Percentiles rank a stretch among this genome's conserved stretches.
Conservation (phyloP, 1,140 invertebrate species). For the Thereuonema tuberculata region DNA sequence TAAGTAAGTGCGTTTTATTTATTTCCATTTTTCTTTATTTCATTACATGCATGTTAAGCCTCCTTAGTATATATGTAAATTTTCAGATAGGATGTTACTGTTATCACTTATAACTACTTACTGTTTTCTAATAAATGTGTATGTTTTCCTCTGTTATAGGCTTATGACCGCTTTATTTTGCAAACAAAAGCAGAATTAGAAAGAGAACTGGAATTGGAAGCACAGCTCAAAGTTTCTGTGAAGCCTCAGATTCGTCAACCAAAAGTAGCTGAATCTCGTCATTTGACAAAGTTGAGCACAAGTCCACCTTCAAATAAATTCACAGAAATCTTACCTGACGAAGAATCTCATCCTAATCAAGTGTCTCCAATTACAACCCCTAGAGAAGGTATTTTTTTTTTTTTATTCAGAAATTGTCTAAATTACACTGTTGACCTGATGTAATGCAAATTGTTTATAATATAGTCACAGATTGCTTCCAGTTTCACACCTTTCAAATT, state of each 20-base stretch:
- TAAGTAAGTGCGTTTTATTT: no score
- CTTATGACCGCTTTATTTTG: constrained; percentile 38
- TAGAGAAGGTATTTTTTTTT: no score
- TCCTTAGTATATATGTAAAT: no score
- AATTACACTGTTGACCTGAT: no score
- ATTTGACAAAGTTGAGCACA: background rate
- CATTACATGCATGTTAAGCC: no score
- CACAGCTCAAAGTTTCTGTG: constrained; percentile 23
- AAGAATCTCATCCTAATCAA: background rate
- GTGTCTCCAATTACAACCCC: background rate
- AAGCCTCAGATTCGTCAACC: constrained; percentile 40
- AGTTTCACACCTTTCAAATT: no score
- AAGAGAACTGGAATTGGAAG: constrained; percentile 28
- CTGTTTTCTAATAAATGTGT: no score
- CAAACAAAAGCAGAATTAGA: constrained; percentile 33
- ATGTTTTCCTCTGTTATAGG: constrained; percentile 24
- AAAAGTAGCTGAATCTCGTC: constrained; percentile 23
- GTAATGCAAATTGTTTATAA: no score
- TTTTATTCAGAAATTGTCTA: background rate
- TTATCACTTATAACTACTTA: no score
- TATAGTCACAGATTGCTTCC: no score
- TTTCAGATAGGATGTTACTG: no score
- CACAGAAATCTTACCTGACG: background rate
- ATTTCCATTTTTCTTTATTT: no score
- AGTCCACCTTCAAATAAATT: background rate